Evolutionary conservation across 1,140 invertebrate genomes (phyloP).

Genomic region (Diprion similis): DNA sequence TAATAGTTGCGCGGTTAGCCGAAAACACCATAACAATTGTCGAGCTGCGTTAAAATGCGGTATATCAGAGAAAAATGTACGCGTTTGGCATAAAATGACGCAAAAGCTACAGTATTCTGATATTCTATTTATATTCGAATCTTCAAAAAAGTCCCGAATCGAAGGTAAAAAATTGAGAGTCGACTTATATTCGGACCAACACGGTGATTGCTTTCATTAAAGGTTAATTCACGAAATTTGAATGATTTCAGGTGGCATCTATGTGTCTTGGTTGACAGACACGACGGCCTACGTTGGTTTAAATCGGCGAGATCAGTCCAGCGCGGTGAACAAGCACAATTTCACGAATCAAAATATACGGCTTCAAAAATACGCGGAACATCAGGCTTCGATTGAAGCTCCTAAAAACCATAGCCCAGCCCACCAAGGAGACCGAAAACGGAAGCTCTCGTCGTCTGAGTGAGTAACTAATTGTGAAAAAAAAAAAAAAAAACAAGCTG

Average conservation of each 20-base stretch:
- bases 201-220: too few species aligned
- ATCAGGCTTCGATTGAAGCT: slow-evolving; percentile 36
- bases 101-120: too few species aligned
- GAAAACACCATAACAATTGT: too few species aligned
- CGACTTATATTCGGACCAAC: too few species aligned
- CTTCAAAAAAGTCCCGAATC: too few species aligned
- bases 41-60: too few species aligned
- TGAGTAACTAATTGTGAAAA: slow-evolving; percentile 31
- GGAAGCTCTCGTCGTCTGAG: slow-evolving; percentile 37
- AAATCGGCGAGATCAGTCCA: slow-evolving; percentile 41
- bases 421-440: slow-evolving; percentile 33
- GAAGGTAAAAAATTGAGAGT: too few species aligned
- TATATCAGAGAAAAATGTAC: too few species aligned
- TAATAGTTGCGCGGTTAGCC: too few species aligned
- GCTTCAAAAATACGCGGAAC: slow-evolving; percentile 42
- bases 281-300: slow-evolving; percentile 52
- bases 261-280: slow-evolving; percentile 53
- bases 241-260: slow-evolving; percentile 45
- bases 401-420: slow-evolving; percentile 16
- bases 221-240: not conserved
- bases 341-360: slow-evolving; percentile 33
- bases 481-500: slow-evolving; percentile 20
- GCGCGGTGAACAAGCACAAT: slow-evolving; percentile 34
- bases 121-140: too few species aligned
- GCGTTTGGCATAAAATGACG: too few species aligned